Base-by-base conservation (phyloP, 2,113 vertebrate genomes). In the Mustelus asterias region DNA sequence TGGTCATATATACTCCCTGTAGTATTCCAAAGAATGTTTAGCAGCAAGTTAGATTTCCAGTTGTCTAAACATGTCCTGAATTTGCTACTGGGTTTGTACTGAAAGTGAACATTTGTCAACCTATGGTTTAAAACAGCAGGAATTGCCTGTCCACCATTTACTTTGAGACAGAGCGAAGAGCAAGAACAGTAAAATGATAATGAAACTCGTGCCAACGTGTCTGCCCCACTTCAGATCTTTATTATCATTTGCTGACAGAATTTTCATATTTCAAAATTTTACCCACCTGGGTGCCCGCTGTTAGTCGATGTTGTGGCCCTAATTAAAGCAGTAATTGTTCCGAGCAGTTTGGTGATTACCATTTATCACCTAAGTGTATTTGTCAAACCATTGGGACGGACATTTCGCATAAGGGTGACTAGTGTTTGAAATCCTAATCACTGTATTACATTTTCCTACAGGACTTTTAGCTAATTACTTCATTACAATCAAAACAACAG, bases 351-450 rank as follows among this genome's bases (percentile, higher is more conserved):
- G 37, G 67, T 76, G 94, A 95, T 95, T 95, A 95, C 69, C 94
- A 95, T 72, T 95, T 95, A 95, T 95, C 67, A 95, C 94, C 94
- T 41, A 76, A 95, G 69, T 95, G 94, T 54, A 95, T 72, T 95
- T 95, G 94, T 95, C 69, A 95, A 95, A 95, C 94, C 67, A 76
- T 95, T 72, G 41, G 94, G 94, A 95, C 20, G 94, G 94, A 95
- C 94, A 95, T 95, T 95, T 95, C 37, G 16, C 44, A 76, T 72
- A 76, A 95, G 65, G 94, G 69, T 95, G 94, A 29, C 94, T 72
- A 95, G 94, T 95, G 94, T 95, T 95, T 72, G 41, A 95, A 95
- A 95, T 95, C 69, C 94, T 95, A 95, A 95, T 94, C 94, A 95
- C 94, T 72, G 69, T 95, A 72, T 95, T 95, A 72, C 94, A 76